Base-by-base conservation (phyloP, 2,888 invertebrate species). In the Ectemnius lituratus region DNA sequence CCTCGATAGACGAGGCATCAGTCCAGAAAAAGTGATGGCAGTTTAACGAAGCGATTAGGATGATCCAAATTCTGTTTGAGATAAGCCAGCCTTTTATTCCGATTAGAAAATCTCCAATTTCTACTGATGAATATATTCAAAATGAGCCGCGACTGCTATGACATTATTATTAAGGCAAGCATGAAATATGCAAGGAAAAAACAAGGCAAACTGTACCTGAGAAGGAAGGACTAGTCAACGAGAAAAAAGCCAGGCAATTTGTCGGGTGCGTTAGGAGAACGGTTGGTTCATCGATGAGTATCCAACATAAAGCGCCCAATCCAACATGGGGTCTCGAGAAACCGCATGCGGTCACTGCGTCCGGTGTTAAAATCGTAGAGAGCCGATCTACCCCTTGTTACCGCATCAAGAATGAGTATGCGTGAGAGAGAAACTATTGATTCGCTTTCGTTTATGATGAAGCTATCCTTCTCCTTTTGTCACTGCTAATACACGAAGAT, bases 261-360 rank as follows among this genome's bases (percentile, higher is more conserved):
- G 56, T 56, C 60, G 63, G 62, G 56, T 67, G 66, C 66, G 72
- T 52, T 52, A 37, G 11, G 60, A 72, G 62, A 49, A 66, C 58
- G 45, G 66, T 11, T 60, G 16, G n/a, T 75, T 76, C 75, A 75
- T 75, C 75, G 75, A 13, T 56, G 75, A 59, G 18, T 66, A 61
- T 47, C 70, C 47, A 27, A 16, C 57, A 70, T 66, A 74, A 66
- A 74, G 62, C 45, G 5, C 4, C 61, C 68, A 62, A 57, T 18
- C 52, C 18, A 20, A 27, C 16, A 58, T 58, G 27, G 58, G 20
- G 27, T 58, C 27, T 16, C 20, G 37, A 37, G 65, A 76, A 73
- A 84, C 83, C 84, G 80, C 85, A 82, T 83, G 86, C 84, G 87
- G 88, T 87, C 80, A 79, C 81, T 80, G 75, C 60, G 60, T 11